Evolutionary conservation across 2,113 vertebrate genomes (phyloP).

Genomic region (Rhinolophus sinicus): DNA sequence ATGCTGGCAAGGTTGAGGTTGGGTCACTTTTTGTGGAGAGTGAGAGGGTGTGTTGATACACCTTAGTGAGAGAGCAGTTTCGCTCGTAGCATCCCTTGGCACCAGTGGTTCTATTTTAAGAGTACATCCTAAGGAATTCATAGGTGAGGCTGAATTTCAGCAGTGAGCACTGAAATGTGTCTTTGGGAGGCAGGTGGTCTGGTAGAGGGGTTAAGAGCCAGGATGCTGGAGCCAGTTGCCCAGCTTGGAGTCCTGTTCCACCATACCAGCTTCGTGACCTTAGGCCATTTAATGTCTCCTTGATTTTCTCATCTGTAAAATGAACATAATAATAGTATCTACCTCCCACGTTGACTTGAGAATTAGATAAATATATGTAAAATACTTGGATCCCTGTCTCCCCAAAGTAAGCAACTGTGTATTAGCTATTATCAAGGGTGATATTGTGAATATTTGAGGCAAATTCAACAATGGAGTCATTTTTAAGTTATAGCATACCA

Average conservation of each 20-base stretch:
- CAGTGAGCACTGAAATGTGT: not conserved
- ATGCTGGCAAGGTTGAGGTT: not conserved
- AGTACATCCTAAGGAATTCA: not conserved
- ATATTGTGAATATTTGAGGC: not conserved
- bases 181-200: not conserved
- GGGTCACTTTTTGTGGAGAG: not conserved
- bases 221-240: not conserved
- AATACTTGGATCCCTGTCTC: not conserved
- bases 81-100: not conserved
- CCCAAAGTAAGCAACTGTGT: slow-evolving; percentile 19
- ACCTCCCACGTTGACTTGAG: not conserved
- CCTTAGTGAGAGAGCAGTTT: not conserved
- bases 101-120: not conserved
- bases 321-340: slow-evolving; percentile 42
- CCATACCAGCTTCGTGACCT: not conserved
- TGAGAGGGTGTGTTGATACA: not conserved
- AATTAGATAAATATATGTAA: slow-evolving; percentile 38
- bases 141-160: not conserved
- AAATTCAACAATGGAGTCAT: not conserved
- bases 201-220: not conserved
- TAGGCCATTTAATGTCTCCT: slow-evolving; percentile 16
- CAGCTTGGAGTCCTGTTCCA: not conserved
- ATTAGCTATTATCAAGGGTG: slow-evolving; percentile 1
- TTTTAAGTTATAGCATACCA: not conserved
- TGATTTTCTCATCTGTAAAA: slow-evolving; percentile 40